These are phyloP conservation scores for Mus spretus DNA, from an alignment of 2,797 vertebrate species.

Conservation along the genomic window DNA sequence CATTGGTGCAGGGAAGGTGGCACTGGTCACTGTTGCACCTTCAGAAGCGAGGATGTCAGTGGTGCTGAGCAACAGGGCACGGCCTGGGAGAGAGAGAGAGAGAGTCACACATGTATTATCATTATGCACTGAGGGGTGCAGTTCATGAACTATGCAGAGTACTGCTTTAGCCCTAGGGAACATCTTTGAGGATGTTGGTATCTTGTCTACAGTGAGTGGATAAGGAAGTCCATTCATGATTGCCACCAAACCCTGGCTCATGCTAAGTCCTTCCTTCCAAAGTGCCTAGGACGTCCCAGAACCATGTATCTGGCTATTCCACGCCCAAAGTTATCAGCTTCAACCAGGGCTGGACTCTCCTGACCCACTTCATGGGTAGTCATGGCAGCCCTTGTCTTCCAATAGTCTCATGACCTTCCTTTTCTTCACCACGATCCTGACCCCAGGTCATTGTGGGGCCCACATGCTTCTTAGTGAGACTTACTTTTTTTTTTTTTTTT, in stretches of 20 bases:
- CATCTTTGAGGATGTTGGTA: background rate
- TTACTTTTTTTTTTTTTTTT: background rate
- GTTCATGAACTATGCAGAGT: background rate
- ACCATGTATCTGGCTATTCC: too few species aligned
- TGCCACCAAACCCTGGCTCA: background rate
- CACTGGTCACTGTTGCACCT: constrained; percentile 91
- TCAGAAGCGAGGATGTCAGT: constrained; percentile 88
- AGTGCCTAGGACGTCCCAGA: background rate
- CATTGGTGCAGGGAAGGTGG: constrained; percentile 94
- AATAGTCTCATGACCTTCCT: background rate
- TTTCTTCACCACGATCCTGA: background rate
- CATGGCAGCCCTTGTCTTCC: background rate
- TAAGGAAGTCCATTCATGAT: background rate
- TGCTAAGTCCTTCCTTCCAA: background rate
- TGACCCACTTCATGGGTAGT: background rate
- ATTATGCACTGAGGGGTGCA: rapidly evolving
- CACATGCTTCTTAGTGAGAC: background rate
- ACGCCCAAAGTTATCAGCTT: background rate
- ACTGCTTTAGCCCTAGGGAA: background rate
- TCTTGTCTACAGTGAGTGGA: background rate
- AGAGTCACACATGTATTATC: background rate
- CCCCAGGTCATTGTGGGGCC: background rate
- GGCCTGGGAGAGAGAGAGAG: constrained; percentile 87
- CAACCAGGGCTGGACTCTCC: background rate
- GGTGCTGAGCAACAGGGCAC: constrained; percentile 92